Evolutionary conservation across 2,888 invertebrate species (phyloP).

Genomic region (Idaea biselata): DNA sequence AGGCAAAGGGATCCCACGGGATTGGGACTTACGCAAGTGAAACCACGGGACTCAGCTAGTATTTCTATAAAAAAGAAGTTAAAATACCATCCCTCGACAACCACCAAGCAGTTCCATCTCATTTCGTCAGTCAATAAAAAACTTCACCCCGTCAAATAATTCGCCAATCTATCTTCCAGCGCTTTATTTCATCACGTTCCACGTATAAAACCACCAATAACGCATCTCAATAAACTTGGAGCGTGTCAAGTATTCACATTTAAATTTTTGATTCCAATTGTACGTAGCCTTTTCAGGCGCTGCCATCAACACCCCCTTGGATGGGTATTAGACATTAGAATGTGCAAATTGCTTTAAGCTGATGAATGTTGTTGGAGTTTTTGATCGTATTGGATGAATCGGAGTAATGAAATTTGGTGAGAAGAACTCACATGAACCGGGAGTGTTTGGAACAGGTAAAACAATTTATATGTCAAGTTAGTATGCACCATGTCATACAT

Average conservation of each 20-base stretch:
- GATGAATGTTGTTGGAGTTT: slow-evolving; percentile 44
- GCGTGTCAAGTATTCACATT: slow-evolving; percentile 63
- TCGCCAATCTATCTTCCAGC: slow-evolving; percentile 6
- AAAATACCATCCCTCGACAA: not conserved
- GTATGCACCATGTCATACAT: too few species aligned
- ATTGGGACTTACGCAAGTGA: too few species aligned
- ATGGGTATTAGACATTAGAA: slow-evolving; percentile 52
- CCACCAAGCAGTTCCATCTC: not conserved
- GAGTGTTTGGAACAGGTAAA: too few species aligned
- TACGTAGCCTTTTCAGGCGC: slow-evolving; percentile 49
- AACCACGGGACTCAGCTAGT: too few species aligned
- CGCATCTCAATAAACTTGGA: slow-evolving; percentile 56
- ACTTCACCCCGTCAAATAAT: slow-evolving; percentile 10
- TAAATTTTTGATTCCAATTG: slow-evolving; percentile 70
- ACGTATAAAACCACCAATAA: slow-evolving; percentile 43
- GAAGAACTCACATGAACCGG: not conserved
- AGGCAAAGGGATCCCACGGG: too few species aligned
- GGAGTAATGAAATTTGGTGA: not conserved
- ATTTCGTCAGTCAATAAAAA: not conserved
- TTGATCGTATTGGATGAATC: slow-evolving; percentile 54
- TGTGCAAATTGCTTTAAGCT: slow-evolving; percentile 48
- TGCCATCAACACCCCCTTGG: slow-evolving; percentile 55
- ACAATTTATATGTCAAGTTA: too few species aligned
- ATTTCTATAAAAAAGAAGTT: not conserved
- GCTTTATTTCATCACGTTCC: slow-evolving; percentile 36